Evolutionary conservation across 1,140 invertebrate genomes (phyloP).

Genomic region (Drosophila arizonae): DNA sequence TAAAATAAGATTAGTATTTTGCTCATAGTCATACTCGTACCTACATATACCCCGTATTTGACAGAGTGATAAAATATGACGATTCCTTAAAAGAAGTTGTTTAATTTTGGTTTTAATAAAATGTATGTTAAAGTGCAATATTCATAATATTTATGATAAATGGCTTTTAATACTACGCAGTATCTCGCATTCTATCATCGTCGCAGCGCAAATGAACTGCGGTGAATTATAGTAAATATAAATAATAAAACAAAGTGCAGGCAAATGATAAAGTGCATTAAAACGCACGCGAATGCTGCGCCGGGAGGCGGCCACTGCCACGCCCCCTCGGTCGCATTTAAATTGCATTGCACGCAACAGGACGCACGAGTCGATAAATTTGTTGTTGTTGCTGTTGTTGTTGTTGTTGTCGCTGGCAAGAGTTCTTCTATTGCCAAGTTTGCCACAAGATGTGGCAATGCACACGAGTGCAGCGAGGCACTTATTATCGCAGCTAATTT

Average conservation of each 20-base stretch:
- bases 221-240: slow-evolving; percentile 79
- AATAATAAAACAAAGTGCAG: slow-evolving; percentile 76
- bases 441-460: slow-evolving; percentile 20
- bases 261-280: slow-evolving; percentile 75
- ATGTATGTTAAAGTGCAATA: background rate
- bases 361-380: slow-evolving; percentile 77
- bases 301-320: slow-evolving; percentile 41
- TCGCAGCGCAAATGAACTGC: slow-evolving; percentile 18
- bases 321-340: slow-evolving; percentile 61
- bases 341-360: slow-evolving; percentile 76
- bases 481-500: slow-evolving; percentile 73
- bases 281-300: slow-evolving; percentile 63
- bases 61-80: background rate
- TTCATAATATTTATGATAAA: background rate
- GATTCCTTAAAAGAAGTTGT: background rate
- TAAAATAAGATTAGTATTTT: no score
- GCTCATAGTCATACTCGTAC: no score
- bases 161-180: background rate
- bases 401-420: slow-evolving; percentile 30
- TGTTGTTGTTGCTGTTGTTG: slow-evolving; percentile 18
- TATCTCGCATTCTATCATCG: background rate
- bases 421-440: slow-evolving; percentile 35
- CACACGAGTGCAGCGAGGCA: slow-evolving; percentile 39
- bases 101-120: no score
- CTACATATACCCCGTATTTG: slow-evolving; percentile 7